Conservation (phyloP, 2,888 invertebrate genomes). For the Thereva unica region DNA sequence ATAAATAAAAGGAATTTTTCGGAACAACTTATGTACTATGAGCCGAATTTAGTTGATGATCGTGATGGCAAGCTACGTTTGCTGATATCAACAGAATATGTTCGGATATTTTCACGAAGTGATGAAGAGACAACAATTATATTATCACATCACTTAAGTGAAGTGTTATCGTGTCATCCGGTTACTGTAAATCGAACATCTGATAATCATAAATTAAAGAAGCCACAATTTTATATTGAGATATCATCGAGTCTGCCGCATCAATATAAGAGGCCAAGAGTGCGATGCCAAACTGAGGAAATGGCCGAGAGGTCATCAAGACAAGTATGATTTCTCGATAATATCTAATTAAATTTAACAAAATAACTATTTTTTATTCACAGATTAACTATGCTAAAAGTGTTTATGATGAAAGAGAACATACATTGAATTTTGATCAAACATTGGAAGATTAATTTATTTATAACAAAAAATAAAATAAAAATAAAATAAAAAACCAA, state of each 20-base stretch:
- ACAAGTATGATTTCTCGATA: slow-evolving; percentile 51
- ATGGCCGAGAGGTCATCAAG: slow-evolving; percentile 62
- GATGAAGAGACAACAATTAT: slow-evolving; percentile 52
- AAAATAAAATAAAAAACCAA: background rate
- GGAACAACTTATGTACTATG: slow-evolving; percentile 83
- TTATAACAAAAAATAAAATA: slow-evolving; percentile 1
- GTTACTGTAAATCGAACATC: slow-evolving; percentile 49
- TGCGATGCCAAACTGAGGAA: slow-evolving; percentile 71
- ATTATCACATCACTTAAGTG: slow-evolving; percentile 55
- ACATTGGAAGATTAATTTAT: slow-evolving; percentile 13
- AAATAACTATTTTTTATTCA: slow-evolving; percentile 46
- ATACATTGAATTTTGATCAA: slow-evolving; percentile 63
- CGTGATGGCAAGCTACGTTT: slow-evolving; percentile 60
- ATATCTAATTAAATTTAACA: background rate
- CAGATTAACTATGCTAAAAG: slow-evolving; percentile 89
- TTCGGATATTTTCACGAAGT: slow-evolving; percentile 55
- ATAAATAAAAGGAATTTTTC: slow-evolving; percentile 72
- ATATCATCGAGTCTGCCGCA: slow-evolving; percentile 56
- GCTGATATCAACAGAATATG: slow-evolving; percentile 55
- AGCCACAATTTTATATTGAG: slow-evolving; percentile 52
- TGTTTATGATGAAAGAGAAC: slow-evolving; percentile 78
- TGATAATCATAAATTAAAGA: slow-evolving; percentile 47
- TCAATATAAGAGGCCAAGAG: slow-evolving; percentile 67
- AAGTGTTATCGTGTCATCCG: slow-evolving; percentile 56
- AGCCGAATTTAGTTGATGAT: slow-evolving; percentile 78